A percentile compares a stretch with the other conserved stretches of the same genome.
These are phyloP conservation scores for Neuroscelio doddi DNA, from an alignment of 2,888 invertebrate species.

Conservation along the genomic window DNA sequence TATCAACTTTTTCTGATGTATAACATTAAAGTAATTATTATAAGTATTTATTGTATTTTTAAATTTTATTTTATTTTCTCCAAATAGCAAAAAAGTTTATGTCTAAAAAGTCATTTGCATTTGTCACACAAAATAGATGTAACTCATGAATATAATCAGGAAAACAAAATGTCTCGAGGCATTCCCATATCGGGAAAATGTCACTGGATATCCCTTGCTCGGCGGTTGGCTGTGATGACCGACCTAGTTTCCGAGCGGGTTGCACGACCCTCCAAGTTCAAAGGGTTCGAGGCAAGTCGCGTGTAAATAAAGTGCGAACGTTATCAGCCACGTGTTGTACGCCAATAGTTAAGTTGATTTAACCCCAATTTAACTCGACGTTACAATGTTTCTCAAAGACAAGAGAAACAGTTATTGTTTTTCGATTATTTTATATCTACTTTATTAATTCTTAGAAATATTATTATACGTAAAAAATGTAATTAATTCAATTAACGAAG, in stretches of 20 bases:
- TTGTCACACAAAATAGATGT: too few species aligned
- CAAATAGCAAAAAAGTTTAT: too few species aligned
- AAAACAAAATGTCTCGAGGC: constrained; percentile 17
- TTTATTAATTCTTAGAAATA: too few species aligned
- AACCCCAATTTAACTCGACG: constrained; percentile 19
- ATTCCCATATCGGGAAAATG: constrained; percentile 25
- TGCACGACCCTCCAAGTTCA: constrained; percentile 61
- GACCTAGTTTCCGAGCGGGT: constrained; percentile 62
- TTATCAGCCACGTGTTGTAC: constrained; percentile 39
- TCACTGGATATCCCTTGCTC: constrained; percentile 19
- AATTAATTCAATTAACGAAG: too few species aligned
- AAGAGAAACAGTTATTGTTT: too few species aligned
- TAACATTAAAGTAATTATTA: too few species aligned
- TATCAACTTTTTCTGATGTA: too few species aligned
- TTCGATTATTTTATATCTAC: too few species aligned
- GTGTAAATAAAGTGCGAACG: constrained; percentile 52
- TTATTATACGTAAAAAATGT: too few species aligned
- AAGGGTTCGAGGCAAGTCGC: constrained; percentile 58
- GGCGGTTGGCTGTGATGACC: constrained; percentile 54
- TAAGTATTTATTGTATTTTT: too few species aligned
- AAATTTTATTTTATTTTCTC: too few species aligned
- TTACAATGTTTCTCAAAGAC: constrained; percentile 22
- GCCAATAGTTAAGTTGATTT: constrained; percentile 32
- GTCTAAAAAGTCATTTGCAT: too few species aligned
- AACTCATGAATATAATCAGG: neutral